Evolutionary conservation across 2,888 invertebrate species (phyloP), one percentile per base, ranked within the genome.

Genomic region (Troilus luridus): DNA sequence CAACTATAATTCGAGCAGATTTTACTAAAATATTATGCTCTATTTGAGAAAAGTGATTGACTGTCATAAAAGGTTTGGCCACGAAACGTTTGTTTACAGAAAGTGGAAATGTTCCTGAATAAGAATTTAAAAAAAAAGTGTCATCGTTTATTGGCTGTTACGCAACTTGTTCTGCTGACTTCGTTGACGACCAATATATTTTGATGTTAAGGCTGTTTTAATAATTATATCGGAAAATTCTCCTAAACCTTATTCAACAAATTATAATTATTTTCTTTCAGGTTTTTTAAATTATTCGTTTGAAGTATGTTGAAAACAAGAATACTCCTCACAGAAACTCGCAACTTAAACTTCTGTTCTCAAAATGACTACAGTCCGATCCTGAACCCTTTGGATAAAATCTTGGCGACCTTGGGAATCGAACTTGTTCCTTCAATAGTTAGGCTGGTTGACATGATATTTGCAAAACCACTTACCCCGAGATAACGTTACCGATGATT

Each of bases 111-210:
- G 17, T 77, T 77, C 27, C 72, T 77, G 72, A 77, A 77, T 27
- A 77, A 41, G 41, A 77, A 3, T n/a, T n/a, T 41, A 77, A 67
- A 62, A 64, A 3, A 64, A 64, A 10, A 67, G 14, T 7, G 41
- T 41, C 72, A 77, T 77, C 72, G 41, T 77, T 77, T 77, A 77
- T 77, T 77, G 72, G 72, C 17, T 77, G 41, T 77, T 77, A 77
- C 19, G 9, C 17, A 77, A 77, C 72, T 41, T 17, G 72, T 77
- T 41, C 19, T 17, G 41, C 24, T 27, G 19, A 67, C 24, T 24
- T 27, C 0, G 19, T 41, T 41, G 17, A 77, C 1, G 72, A 9
- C 17, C 72, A 41, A 41, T 77, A 9, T 6, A 7, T 72, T 27
- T 14, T 27, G 12, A 67, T 67, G 27, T 27, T n/a, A 64, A 64